These are phyloP conservation scores for Folsomia manolachei DNA, from an alignment of 2,888 invertebrate species.

Conservation along the genomic window DNA sequence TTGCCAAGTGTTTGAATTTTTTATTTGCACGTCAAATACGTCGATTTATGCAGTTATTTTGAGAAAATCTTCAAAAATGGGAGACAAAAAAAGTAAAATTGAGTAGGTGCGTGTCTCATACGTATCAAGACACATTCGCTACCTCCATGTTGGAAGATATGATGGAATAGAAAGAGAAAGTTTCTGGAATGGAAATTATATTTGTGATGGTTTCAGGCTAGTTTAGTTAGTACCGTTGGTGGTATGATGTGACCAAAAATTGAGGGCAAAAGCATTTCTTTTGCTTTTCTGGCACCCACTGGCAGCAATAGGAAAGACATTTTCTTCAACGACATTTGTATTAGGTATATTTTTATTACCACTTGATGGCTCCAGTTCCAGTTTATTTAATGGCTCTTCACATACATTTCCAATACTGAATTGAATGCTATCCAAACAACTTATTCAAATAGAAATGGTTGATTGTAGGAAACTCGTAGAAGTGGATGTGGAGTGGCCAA, in stretches of 20 bases:
- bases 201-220: too few species aligned
- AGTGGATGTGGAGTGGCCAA: not conserved
- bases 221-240: not conserved
- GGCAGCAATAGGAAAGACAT: not conserved
- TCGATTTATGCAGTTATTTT: not conserved
- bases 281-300: too few species aligned
- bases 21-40: not conserved
- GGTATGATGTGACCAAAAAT: not conserved
- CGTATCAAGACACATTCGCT: too few species aligned
- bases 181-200: too few species aligned
- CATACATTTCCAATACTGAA: not conserved
- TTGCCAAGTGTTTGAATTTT: not conserved
- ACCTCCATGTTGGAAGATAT: too few species aligned
- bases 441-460: not conserved
- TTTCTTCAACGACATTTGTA: not conserved
- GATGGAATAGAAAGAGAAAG: too few species aligned
- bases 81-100: too few species aligned
- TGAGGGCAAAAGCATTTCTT: constrained; percentile 2
- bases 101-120: too few species aligned
- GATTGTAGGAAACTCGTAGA: too few species aligned
- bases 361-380: constrained; percentile 7
- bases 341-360: constrained; percentile 8
- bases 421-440: not conserved
- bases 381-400: constrained; percentile 6
- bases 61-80: too few species aligned